phyloP scores from a whole-genome alignment of 1,140 invertebrate genomes.

The Solenopsis fugax region DNA sequence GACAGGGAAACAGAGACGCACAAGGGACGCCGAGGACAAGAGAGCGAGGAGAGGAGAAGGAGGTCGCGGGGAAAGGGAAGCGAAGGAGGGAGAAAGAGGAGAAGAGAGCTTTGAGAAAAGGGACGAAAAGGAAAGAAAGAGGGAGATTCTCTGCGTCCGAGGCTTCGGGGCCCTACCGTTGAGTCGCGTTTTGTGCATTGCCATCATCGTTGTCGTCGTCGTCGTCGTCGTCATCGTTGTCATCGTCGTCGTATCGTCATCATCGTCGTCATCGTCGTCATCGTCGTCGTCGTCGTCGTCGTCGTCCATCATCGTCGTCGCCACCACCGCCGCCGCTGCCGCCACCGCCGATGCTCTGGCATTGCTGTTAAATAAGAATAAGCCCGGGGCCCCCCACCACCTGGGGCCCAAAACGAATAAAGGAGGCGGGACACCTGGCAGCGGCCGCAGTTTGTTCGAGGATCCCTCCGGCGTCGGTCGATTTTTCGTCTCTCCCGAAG shows the following conservation, averaged over 20 bases:
- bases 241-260: background rate
- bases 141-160: conserved; percentile 58
- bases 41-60: background rate
- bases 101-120: conserved; percentile 51
- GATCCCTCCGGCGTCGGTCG: conserved; percentile 58
- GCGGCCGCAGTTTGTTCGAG: conserved; percentile 81
- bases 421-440: conserved; percentile 83
- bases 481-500: background rate
- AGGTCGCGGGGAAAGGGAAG: conserved; percentile 23
- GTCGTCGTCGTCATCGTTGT: background rate
- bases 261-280: too few relatives aligned
- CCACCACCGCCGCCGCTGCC: conserved; percentile 69
- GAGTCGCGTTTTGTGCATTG: background rate
- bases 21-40: conserved; percentile 43
- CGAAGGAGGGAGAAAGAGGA: background rate
- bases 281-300: too few relatives aligned
- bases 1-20: conserved; percentile 22
- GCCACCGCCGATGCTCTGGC: conserved; percentile 75
- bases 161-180: conserved; percentile 28
- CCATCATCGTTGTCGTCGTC: conserved; percentile 61
- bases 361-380: conserved; percentile 85
- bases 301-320: background rate
- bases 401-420: conserved; percentile 84
- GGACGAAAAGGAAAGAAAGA: conserved; percentile 66
- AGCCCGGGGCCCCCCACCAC: conserved; percentile 75